Conservation (phyloP, 2,888 invertebrate genomes). For the Augochlorella aurata region DNA sequence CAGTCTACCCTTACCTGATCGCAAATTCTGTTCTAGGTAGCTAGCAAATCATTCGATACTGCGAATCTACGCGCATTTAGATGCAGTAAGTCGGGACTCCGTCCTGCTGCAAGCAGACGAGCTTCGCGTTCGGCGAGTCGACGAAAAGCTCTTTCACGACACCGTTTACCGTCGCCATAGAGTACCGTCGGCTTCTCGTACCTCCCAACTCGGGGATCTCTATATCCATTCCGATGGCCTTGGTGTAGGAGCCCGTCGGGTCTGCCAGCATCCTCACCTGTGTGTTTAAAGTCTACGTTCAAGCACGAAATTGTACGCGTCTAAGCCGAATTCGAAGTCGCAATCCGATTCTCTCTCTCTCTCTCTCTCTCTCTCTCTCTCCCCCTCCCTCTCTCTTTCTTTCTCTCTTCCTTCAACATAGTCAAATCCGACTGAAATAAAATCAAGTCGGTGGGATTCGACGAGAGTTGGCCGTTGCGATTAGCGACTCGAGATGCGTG, state of each 20-base stretch:
- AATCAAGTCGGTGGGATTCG: too few species aligned
- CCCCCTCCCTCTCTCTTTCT: background rate
- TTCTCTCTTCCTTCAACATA: background rate
- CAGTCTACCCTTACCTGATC: conserved; percentile 16
- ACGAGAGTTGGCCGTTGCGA: too few species aligned
- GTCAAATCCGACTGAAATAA: too few species aligned
- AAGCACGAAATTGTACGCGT: too few species aligned
- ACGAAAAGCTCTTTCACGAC: conserved; percentile 81
- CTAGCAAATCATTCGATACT: too few species aligned
- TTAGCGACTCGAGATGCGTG: background rate
- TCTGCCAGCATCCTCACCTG: conserved; percentile 82
- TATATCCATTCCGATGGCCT: conserved; percentile 81
- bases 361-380: background rate
- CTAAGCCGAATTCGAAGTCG: too few species aligned
- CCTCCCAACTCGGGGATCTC: conserved; percentile 82
- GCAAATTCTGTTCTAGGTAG: background rate
- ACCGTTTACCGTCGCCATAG: conserved; percentile 83
- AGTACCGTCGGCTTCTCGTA: conserved; percentile 82
- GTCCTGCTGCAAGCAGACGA: conserved; percentile 50
- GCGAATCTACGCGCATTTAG: background rate
- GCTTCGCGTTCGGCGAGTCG: conserved; percentile 71
- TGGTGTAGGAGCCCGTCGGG: conserved; percentile 81
- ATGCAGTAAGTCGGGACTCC: conserved; percentile 50
- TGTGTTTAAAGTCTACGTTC: background rate
- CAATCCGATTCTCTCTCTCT: too few species aligned